Conservation (phyloP, 2,797 vertebrate genomes). For the Eutrigla gurnardus region DNA sequence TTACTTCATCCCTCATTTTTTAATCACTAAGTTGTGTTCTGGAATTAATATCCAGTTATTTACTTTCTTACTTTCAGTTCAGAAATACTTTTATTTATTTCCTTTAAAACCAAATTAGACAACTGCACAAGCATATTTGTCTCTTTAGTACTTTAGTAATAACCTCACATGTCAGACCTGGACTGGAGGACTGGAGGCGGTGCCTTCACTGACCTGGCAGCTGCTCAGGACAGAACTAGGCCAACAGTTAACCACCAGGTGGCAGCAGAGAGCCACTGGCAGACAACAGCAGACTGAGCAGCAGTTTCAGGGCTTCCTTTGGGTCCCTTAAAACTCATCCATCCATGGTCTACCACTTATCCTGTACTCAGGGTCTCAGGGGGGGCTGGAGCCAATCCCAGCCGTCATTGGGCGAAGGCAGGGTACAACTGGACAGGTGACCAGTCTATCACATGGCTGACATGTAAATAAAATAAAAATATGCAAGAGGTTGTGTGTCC, state of each 20-base stretch:
- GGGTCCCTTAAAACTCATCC: background rate
- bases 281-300: background rate
- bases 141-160: background rate
- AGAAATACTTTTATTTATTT: no score
- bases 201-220: constrained; percentile 28
- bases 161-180: no score
- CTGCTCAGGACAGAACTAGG: background rate
- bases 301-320: background rate
- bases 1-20: no score
- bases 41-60: no score
- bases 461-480: background rate
- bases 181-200: background rate
- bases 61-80: no score
- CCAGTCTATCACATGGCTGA: no score
- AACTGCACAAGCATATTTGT: background rate
- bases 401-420: no score
- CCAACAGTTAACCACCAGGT: constrained; percentile 15
- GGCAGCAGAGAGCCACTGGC: constrained; percentile 29
- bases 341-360: no score
- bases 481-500: background rate
- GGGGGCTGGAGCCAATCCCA: no score
- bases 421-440: no score
- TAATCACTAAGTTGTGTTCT: no score
- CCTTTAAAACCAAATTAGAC: background rate
- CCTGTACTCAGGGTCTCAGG: no score